Evolutionary conservation across 2,797 vertebrate genomes (phyloP), one percentile per base, ranked within the genome.

Genomic region (Poeciliopsis gracilis): DNA sequence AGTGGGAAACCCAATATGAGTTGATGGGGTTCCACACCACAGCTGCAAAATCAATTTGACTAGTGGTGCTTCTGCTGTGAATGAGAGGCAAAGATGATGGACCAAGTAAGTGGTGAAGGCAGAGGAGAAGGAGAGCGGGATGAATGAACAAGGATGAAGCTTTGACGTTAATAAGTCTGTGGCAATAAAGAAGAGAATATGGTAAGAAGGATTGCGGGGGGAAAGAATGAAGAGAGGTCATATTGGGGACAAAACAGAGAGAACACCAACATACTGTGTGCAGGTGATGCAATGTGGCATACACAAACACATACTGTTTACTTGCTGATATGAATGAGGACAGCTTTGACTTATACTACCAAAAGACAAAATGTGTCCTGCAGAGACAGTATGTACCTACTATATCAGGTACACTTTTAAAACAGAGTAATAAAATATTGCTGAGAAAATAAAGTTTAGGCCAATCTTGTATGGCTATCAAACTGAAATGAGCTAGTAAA

Each of bases 11-110:
- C 87, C 91, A 92, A 92, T 93, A 89, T 92, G 89, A 88, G 90
- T 82, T 93, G 91, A 94, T 94, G 92, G 89, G 86, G 84, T 93
- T 94, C 90, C 91, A 94, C 89, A 92, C 91, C 92, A 89, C 88
- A 90, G 91, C 84, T 45, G 89, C 88, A 88, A 93, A 94, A 94
- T 95, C 94, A 94, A 94, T 95, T 91, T 94, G 91, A 94, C 91
- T 91, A 87, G 87, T 84, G 80, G 84, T 90, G 91, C 90, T 89
- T 85, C 86, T 88, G 87, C 89, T 85, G 79, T 85, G 91, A 92
- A 92, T 89, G 89, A 89, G 83, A 90, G 87, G 84, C 79, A 76
- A 76, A 80, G 84, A 88, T 89, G 92, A 91, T 88, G 81, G 90
- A 90, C 84, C 20, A 71, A 84, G 87, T 82, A 85, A 82, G 82